A percentile compares a stretch with the other conserved stretches of the same genome.
phyloP scores from a whole-genome alignment of 2,797 vertebrate genomes.

The Kryptopterus vitreolus region DNA sequence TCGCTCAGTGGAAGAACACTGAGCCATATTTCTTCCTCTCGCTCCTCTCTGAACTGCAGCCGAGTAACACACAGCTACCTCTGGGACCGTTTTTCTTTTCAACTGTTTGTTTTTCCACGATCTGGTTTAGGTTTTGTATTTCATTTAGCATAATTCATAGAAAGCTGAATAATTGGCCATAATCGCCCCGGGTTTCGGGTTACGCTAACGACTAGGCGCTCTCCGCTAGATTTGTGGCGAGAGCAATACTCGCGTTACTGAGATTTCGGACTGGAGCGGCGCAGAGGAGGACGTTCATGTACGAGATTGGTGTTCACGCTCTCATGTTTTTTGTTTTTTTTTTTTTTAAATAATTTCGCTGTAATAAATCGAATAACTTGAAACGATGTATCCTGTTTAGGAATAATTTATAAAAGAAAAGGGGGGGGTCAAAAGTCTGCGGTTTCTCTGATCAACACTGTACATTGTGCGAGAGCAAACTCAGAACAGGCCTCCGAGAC shows the following conservation, averaged over 20 bases:
- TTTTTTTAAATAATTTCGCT: background rate
- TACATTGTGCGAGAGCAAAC: conserved; percentile 1
- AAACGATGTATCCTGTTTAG: background rate
- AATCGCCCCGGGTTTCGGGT: conserved; percentile 34
- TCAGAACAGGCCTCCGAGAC: conserved; percentile 4
- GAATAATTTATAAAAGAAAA: background rate
- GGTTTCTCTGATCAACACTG: background rate
- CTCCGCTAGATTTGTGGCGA: conserved; percentile 29
- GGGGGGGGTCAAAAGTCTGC: background rate
- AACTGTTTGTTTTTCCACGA: conserved; percentile 39
- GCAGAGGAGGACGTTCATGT: background rate
- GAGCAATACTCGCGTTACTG: conserved; percentile 22
- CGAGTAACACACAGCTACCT: conserved; percentile 34
- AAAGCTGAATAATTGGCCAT: conserved; percentile 47
- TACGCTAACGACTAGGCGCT: conserved; percentile 25
- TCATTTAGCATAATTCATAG: conserved; percentile 50
- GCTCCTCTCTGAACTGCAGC: conserved; percentile 21
- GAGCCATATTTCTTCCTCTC: conserved; percentile 30
- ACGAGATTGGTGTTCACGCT: background rate
- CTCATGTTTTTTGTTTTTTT: conserved; percentile 51
- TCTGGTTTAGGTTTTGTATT: conserved; percentile 41
- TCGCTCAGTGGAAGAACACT: conserved; percentile 20
- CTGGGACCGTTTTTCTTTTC: conserved; percentile 41
- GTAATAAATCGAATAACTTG: background rate
- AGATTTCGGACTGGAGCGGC: conserved; percentile 40